Evolutionary conservation across 2,888 invertebrate species (phyloP), one percentile per base, ranked within the genome.

Genomic region (Diadromus collaris): DNA sequence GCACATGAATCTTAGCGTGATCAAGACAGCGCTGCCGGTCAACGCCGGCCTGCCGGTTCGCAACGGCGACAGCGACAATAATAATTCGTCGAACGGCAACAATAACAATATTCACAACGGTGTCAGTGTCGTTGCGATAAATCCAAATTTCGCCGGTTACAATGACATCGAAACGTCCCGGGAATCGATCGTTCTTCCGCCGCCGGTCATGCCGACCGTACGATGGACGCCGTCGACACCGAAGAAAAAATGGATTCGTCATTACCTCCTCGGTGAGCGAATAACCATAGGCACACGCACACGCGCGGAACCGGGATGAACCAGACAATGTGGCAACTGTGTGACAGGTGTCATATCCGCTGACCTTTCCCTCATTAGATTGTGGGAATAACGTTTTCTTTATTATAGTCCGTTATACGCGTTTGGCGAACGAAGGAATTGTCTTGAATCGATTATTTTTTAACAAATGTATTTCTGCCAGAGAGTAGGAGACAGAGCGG

Each of bases 181-280:
- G 77, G 73, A 83, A 72, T 81, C 82, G 80, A 83, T 85, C 75
- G 83, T 85, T 46, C 63, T 71, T n/a, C 76, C 76, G 19, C 68
- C 76, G 41, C 69, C 76, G 38, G 46, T 65, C 38, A 34, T 70
- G 6, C 67, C 71, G 27, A 44, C 82, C 58, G 83, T 82, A 46
- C 84, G 84, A 79, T 89, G 89, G 89, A 87, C 88, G 81, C 93
- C 94, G 46, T 94, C 91, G 58, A 91, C 95, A 72, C 95, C 95
- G 56, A 95, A 95, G 91, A 95, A 95, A 92, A 95, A 95, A 90
- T 95, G 95, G 95, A 94, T 95, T 83, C 93, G 92, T 85, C 94
- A 94, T 88, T 95, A 94, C 89, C 91, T 94, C 85, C 93, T 93
- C 92, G 91, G 94, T 94, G 88, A 89, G 88, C 68, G 13, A 27